Evolutionary conservation across 2,113 vertebrate species (phyloP).

Genomic region (Poicephalus gulielmi): DNA sequence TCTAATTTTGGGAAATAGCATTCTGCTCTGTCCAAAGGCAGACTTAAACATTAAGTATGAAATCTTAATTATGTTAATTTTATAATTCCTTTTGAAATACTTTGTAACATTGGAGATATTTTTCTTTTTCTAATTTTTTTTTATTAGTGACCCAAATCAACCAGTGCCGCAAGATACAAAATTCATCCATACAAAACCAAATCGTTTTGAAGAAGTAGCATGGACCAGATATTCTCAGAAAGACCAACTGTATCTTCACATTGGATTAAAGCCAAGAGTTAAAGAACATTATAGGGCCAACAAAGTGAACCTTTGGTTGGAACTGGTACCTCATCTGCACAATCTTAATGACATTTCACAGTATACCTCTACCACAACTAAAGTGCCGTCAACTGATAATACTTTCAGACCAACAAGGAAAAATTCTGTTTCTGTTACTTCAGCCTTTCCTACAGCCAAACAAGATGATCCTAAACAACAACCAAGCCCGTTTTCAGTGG

Average conservation of each 20-base stretch:
- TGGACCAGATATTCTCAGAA: slow-evolving; percentile 99
- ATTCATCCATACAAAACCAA: slow-evolving; percentile 98
- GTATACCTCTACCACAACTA: slow-evolving; percentile 96
- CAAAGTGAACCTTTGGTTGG: slow-evolving; percentile 98
- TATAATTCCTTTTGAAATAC: slow-evolving; percentile 16
- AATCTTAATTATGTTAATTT: slow-evolving; percentile 35
- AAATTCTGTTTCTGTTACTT: slow-evolving; percentile 88
- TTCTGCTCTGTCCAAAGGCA: background rate
- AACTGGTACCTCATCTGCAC: slow-evolving; percentile 97
- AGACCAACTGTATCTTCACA: slow-evolving; percentile 97
- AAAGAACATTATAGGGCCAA: slow-evolving; percentile 99
- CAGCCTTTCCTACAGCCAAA: slow-evolving; percentile 91
- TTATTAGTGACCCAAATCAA: slow-evolving; percentile 93
- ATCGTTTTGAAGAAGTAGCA: slow-evolving; percentile 98
- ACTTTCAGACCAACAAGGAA: slow-evolving; percentile 93
- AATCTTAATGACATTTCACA: slow-evolving; percentile 97
- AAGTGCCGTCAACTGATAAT: slow-evolving; percentile 92
- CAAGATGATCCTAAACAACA: slow-evolving; percentile 92
- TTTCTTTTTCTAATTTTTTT: background rate
- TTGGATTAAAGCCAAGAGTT: slow-evolving; percentile 96
- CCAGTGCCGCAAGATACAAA: slow-evolving; percentile 98
- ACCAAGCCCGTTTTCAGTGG: slow-evolving; percentile 89
- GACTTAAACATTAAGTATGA: background rate
- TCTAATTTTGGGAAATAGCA: background rate
- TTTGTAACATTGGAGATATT: background rate